Evolutionary conservation across 2,797 vertebrate species (phyloP).

Genomic region (Argyrosomus regius): DNA sequence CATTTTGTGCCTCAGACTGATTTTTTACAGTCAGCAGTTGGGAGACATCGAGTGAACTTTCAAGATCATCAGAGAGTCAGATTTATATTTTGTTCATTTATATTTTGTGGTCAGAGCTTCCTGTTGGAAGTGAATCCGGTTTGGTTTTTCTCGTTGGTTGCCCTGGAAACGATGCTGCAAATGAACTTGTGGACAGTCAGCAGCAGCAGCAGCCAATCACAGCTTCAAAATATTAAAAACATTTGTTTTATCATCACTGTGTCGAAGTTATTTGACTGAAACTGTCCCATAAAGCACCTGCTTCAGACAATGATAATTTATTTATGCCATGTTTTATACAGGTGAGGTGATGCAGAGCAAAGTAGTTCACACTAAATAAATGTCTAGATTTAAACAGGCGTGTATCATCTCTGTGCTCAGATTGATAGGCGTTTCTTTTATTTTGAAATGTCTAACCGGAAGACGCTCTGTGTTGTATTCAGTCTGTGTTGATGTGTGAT

Average conservation of each 20-base stretch:
- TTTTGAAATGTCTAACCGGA: slow-evolving; percentile 58
- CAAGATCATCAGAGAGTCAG: background rate
- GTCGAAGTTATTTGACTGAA: background rate
- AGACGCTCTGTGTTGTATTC: background rate
- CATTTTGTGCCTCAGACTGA: slow-evolving; percentile 4
- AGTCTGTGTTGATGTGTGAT: accelerated
- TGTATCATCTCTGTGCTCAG: background rate
- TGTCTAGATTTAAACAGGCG: no score
- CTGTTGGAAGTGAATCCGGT: background rate
- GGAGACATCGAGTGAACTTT: background rate
- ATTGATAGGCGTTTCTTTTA: slow-evolving; percentile 3
- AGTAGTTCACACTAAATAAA: background rate
- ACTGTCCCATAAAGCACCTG: background rate
- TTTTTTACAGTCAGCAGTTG: background rate
- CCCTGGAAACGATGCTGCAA: slow-evolving; percentile 6
- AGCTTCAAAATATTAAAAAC: background rate
- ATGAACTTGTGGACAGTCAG: slow-evolving; percentile 9
- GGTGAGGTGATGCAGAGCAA: background rate
- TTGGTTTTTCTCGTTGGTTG: background rate
- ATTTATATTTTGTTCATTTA: slow-evolving; percentile 25
- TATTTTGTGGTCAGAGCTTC: slow-evolving; percentile 1
- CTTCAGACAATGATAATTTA: background rate
- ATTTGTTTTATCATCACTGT: no score
- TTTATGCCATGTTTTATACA: background rate
- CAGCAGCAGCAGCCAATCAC: slow-evolving; percentile 13